Conservation (phyloP, 2,888 invertebrate genomes). For the Leptinotarsa tumamoca region DNA sequence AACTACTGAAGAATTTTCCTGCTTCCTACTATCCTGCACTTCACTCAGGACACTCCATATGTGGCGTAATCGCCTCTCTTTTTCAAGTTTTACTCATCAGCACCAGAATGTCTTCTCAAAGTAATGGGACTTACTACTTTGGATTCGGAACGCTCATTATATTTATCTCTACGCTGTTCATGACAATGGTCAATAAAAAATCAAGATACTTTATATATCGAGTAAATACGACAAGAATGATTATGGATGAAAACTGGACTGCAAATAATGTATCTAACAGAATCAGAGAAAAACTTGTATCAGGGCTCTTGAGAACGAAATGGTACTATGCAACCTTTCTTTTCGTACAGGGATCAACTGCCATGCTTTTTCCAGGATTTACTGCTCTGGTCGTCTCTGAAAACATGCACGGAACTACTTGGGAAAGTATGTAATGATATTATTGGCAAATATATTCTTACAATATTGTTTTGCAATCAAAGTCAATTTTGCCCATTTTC, state of each 20-base stretch:
- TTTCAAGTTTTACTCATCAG: slow-evolving; percentile 46
- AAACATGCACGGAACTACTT: slow-evolving; percentile 36
- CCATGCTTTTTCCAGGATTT: slow-evolving; percentile 53
- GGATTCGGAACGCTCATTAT: slow-evolving; percentile 44
- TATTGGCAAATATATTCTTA: too few relatives aligned
- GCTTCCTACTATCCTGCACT: slow-evolving; percentile 49
- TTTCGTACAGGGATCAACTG: slow-evolving; percentile 49
- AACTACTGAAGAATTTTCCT: slow-evolving; percentile 54
- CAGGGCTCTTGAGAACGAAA: slow-evolving; percentile 38
- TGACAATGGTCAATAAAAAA: slow-evolving; percentile 41
- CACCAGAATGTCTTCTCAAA: slow-evolving; percentile 28
- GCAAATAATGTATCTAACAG: slow-evolving; percentile 25
- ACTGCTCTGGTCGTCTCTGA: slow-evolving; percentile 48
- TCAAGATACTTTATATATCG: slow-evolving; percentile 53
- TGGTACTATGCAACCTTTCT: slow-evolving; percentile 48
- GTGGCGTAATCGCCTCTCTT: slow-evolving; percentile 52
- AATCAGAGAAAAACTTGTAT: slow-evolving; percentile 31
- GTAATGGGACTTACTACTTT: slow-evolving; percentile 36
- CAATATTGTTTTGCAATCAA: too few relatives aligned
- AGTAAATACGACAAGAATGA: slow-evolving; percentile 38
- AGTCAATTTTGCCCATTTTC: too few relatives aligned
- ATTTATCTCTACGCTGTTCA: slow-evolving; percentile 44
- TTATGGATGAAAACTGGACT: not conserved
- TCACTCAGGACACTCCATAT: slow-evolving; percentile 52
- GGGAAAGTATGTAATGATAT: slow-evolving; percentile 47